Evolutionary conservation across 2,797 vertebrate species (phyloP).

Genomic region (Natrix natrix): DNA sequence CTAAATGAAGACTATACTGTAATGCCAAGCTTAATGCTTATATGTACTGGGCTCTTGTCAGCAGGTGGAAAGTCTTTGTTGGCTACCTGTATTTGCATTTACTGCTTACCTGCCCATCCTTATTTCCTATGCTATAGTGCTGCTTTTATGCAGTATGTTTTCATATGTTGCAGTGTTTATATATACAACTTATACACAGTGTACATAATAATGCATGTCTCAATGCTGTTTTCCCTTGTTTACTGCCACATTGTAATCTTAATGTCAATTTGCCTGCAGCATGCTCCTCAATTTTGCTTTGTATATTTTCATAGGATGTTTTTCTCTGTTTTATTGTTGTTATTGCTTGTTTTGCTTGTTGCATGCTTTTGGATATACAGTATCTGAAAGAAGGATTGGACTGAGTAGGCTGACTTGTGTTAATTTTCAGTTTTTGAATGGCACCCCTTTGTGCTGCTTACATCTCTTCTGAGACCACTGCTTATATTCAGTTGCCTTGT

Average conservation of each 20-base stretch:
- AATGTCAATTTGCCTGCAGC: neutral
- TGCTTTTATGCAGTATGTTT: neutral
- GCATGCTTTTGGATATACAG: neutral
- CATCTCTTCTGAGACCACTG: neutral
- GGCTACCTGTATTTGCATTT: neutral
- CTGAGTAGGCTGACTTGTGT: neutral
- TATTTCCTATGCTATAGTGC: neutral
- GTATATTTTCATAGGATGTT: neutral
- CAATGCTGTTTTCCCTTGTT: neutral
- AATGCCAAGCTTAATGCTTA: neutral
- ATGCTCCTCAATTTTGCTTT: neutral
- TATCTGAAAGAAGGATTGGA: neutral
- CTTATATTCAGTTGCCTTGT: neutral
- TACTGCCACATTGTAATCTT: neutral
- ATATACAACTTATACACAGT: neutral
- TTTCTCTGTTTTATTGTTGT: neutral
- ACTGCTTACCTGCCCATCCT: neutral
- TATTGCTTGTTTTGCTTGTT: neutral
- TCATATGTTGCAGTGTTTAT: neutral
- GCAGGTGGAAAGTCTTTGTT: neutral
- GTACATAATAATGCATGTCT: neutral
- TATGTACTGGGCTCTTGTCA: neutral
- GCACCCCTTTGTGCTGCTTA: neutral
- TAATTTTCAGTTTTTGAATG: neutral
- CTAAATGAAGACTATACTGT: neutral